phyloP scores from a whole-genome alignment of 2,888 invertebrate genomes.

The Brachynemurus nebulosus region DNA sequence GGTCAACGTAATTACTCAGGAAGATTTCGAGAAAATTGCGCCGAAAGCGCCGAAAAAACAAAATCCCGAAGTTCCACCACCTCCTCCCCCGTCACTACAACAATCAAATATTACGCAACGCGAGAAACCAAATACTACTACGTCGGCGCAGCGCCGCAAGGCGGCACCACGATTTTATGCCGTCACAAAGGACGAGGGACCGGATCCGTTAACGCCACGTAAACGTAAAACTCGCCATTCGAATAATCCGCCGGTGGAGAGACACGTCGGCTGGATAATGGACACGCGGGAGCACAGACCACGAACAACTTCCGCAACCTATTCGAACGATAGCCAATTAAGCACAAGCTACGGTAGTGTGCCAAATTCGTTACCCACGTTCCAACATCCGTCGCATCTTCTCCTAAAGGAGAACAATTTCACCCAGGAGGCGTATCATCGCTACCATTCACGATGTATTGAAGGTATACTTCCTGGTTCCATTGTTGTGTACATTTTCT shows the following conservation, averaged over 20 bases:
- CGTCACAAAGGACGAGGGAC: conserved; percentile 65
- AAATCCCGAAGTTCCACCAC: conserved; percentile 68
- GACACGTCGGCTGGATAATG: conserved; percentile 97
- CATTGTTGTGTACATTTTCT: no score
- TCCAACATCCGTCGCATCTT: conserved; percentile 94
- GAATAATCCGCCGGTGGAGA: conserved; percentile 84
- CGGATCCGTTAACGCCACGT: conserved; percentile 53
- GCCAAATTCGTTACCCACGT: conserved; percentile 73
- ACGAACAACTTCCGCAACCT: conserved; percentile 57
- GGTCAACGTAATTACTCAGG: conserved; percentile 76
- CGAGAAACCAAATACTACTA: neutral
- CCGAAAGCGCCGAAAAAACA: conserved; percentile 48
- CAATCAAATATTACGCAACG: neutral
- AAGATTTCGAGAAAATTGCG: conserved; percentile 69
- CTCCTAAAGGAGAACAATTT: conserved; percentile 93
- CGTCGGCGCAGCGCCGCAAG: conserved; percentile 22
- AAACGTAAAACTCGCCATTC: conserved; percentile 88
- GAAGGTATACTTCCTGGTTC: no score
- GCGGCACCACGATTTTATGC: conserved; percentile 86
- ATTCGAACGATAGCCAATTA: conserved; percentile 45
- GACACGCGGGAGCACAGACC: conserved; percentile 74
- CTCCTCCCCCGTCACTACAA: conserved; percentile 48
- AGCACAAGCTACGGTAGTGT: conserved; percentile 64
- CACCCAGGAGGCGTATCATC: conserved; percentile 94
- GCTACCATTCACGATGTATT: conserved; percentile 86